Evolutionary conservation across 2,113 vertebrate genomes (phyloP).

Genomic region (Madoqua kirkii): DNA sequence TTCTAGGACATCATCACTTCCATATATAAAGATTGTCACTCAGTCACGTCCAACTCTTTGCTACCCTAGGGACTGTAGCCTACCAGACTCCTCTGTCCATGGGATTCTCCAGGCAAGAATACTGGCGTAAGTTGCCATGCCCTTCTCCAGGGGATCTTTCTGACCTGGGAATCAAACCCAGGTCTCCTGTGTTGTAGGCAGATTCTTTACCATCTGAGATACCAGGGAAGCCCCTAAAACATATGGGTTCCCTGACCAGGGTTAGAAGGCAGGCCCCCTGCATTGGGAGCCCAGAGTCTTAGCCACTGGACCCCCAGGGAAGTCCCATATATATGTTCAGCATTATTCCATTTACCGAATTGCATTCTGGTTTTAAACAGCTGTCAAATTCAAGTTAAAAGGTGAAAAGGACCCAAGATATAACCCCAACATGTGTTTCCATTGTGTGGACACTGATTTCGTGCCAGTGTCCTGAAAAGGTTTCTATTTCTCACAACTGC

Average conservation of each 20-base stretch:
- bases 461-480: background rate
- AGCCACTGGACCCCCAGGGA: background rate
- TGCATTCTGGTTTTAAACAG: background rate
- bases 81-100: background rate
- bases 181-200: background rate
- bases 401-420: background rate
- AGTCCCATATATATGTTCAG: background rate
- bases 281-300: background rate
- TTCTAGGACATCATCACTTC: background rate
- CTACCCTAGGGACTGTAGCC: background rate
- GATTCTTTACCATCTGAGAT: background rate
- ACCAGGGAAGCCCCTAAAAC: background rate
- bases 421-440: background rate
- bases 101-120: background rate
- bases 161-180: background rate
- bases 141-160: background rate
- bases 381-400: background rate
- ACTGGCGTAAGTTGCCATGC: background rate
- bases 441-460: background rate
- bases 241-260: background rate
- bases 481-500: background rate
- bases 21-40: background rate
- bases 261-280: background rate
- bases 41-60: background rate
- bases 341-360: background rate